Evolutionary conservation across 2,888 invertebrate genomes (phyloP).

Genomic region (Melinaea menophilus): DNA sequence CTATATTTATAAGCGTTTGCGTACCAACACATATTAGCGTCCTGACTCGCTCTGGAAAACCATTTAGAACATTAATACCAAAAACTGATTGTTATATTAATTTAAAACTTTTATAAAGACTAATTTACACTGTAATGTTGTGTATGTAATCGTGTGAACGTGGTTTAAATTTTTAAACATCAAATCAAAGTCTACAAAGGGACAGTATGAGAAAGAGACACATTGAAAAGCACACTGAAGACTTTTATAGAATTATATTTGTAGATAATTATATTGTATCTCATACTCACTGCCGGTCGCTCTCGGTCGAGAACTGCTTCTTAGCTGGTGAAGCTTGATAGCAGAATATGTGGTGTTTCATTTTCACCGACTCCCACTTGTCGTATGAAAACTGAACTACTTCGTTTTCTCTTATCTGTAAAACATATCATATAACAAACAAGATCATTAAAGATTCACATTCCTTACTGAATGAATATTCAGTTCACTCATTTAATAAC

Average conservation of each 20-base stretch:
- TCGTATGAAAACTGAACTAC: constrained; percentile 90
- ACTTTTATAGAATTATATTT: background rate
- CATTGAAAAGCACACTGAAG: background rate
- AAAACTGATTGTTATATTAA: background rate
- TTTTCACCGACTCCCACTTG: constrained; percentile 88
- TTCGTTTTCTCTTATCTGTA: constrained; percentile 87
- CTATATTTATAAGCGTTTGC: constrained; percentile 34
- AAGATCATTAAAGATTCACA: background rate
- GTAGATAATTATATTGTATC: constrained; percentile 2
- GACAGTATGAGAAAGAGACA: background rate
- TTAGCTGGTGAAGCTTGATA: constrained; percentile 91
- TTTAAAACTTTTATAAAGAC: background rate
- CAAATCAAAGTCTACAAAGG: no score
- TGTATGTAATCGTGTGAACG: background rate
- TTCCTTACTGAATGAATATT: background rate
- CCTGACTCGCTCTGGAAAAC: constrained; percentile 75
- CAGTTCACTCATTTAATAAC: background rate
- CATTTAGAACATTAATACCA: constrained; percentile 34
- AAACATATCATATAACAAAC: constrained; percentile 12
- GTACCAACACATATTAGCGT: constrained; percentile 72
- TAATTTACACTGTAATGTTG: background rate
- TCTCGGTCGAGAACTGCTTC: constrained; percentile 88
- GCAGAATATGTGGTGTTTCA: constrained; percentile 93
- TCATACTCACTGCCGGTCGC: constrained; percentile 77
- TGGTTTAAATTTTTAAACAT: no score